Evolutionary conservation across 2,888 invertebrate genomes (phyloP), one percentile per base, ranked within the genome.

Genomic region (Pyrgus malvae): DNA sequence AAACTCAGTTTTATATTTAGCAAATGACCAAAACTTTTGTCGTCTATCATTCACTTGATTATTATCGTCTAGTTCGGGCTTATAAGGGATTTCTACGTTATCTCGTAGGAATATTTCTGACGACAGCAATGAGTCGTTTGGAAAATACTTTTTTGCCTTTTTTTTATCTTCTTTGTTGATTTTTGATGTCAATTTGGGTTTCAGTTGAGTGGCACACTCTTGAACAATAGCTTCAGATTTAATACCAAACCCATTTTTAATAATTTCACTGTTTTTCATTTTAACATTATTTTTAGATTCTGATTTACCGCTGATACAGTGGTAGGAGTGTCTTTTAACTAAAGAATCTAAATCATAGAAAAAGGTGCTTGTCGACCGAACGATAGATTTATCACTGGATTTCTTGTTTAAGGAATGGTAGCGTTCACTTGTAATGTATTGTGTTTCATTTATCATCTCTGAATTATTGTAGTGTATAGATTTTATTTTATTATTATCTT

Each of bases 311-410:
- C 72, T 64, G 1, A 78, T 55, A 61, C 70, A 76, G 60, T 80
- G 74, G 58, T 78, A 80, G 9, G 88, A 88, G 59, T 83, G 80
- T 48, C 77, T 75, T 64, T 81, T 84, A 6, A 75, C 76, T 55
- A 85, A 67, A 12, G 78, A 76, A 57, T 88, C 88, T 50, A 89
- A 68, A 67, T 89, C 87, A 49, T 74, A 88, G 59, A 86, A 89
- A 60, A 86, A 66, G 7, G 86, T 88, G 59, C 87, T 88, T 1
- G 73, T 74, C 6, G 88, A 87, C 21, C 59, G 67, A 12, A 66
- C 57, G 3, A 78, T 14, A 21, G 68, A 72, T 57, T 67, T 77
- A 35, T 60, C 63, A 42, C 78, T 80, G 2, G 49, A 50, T 2
- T 67, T 65, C 58, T 65, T 74, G 56, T 79, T 75, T n/a, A 80